Percentiles rank a stretch among this genome's conserved stretches.
These are phyloP conservation scores for Podarcis siculus DNA, from an alignment of 2,797 vertebrate genomes.

Conservation along the genomic window DNA sequence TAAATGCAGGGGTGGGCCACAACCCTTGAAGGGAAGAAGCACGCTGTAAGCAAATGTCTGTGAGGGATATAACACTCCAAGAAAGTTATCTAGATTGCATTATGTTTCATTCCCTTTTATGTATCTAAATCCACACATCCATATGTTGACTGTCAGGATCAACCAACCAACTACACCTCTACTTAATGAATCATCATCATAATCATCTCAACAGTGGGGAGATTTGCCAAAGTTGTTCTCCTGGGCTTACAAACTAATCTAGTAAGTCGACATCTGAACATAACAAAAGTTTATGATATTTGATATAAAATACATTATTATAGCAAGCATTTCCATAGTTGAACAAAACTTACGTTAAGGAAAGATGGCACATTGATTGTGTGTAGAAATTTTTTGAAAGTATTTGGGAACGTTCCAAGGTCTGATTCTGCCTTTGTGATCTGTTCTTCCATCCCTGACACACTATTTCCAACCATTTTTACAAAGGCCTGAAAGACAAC, in stretches of 20 bases:
- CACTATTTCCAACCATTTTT: conserved; percentile 86
- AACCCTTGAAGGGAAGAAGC: not conserved
- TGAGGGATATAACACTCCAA: not conserved
- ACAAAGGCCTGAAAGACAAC: conserved; percentile 85
- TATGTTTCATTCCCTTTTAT: not conserved
- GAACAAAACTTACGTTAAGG: conserved; percentile 80
- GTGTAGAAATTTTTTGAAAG: conserved; percentile 90
- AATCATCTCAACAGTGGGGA: not conserved
- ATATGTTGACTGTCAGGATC: not conserved
- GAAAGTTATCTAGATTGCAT: not conserved
- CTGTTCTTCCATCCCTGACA: conserved; percentile 89
- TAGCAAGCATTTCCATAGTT: not conserved
- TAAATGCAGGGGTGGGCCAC: not conserved
- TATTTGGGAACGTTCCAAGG: conserved; percentile 84
- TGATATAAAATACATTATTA: not conserved
- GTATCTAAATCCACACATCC: not conserved
- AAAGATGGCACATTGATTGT: conserved; percentile 88
- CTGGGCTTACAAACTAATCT: not conserved
- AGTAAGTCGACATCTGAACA: not conserved
- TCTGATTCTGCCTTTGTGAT: conserved; percentile 91
- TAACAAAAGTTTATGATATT: not conserved
- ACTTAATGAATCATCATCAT: no score
- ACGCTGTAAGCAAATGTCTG: not conserved
- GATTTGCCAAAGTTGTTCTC: not conserved
- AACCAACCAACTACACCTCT: not conserved